Evolutionary conservation across 64 coral and sea anemone genomes (phyloP).

Genomic region (Orbicella faveolata): DNA sequence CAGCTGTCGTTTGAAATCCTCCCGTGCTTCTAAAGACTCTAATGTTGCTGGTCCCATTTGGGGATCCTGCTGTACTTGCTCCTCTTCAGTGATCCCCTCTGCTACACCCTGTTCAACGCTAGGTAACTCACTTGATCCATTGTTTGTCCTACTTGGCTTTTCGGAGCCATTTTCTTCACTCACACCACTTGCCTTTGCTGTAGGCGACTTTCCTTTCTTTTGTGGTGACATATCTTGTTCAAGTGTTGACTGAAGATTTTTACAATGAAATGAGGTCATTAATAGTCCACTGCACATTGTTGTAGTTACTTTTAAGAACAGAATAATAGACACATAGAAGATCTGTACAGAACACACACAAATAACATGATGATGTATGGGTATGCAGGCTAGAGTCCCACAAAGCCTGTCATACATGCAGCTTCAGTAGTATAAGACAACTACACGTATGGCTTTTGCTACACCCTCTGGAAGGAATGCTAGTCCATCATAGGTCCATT

Average conservation of each 20-base stretch:
- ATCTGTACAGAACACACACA: too few species aligned
- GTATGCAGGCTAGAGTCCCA: too few species aligned
- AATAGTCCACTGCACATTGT: background rate
- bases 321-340: too few species aligned
- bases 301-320: too few species aligned
- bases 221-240: constrained; percentile 27
- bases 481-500: too few species aligned
- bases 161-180: background rate
- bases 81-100: constrained; percentile 16
- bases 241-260: background rate
- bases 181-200: background rate
- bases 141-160: background rate
- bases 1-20: constrained; percentile 58
- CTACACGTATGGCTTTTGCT: too few species aligned
- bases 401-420: too few species aligned
- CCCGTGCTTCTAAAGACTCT: constrained; percentile 56
- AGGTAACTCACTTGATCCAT: background rate
- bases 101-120: background rate
- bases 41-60: constrained; percentile 3
- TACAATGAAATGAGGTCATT: background rate
- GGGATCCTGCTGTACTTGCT: constrained; percentile 14
- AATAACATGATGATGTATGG: too few species aligned
- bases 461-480: too few species aligned
- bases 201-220: constrained; percentile 3
- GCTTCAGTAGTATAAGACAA: too few species aligned